Base-by-base conservation (phyloP, 2,888 invertebrate genomes). In the Anaspis maculata region DNA sequence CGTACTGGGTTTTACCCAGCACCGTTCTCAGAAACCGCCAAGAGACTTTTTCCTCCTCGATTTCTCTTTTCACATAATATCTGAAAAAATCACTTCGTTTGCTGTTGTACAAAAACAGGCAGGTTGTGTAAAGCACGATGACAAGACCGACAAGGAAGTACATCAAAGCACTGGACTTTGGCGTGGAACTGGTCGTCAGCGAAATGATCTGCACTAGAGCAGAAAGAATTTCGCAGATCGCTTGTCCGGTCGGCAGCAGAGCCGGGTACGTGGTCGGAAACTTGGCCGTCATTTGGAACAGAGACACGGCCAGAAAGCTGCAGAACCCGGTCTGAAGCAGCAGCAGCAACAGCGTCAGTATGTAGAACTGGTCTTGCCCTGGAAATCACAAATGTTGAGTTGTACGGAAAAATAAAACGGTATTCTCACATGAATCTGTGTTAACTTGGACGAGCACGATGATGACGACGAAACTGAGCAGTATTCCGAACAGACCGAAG, bases 61-160 rank as follows among this genome's bases (percentile, higher is more conserved):
- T 40, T 37, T 43, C 28, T 48, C 47, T 34, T 34, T 46, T 43
- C 4, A 41, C 13, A 31, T 48, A 30, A 25, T 51, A 51, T 24
- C 46, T 40, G 27, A 52, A 55, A 33, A 46, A 53, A 25, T 47
- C 45, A 2, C 52, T n/a, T n/a, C n/a, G n/a, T n/a, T n/a, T n/a
- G n/a, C n/a, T n/a, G n/a, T n/a, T n/a, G n/a, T n/a, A n/a, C n/a
- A n/a, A n/a, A n/a, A n/a, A n/a, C n/a, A n/a, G n/a, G n/a, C n/a
- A n/a, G n/a, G n/a, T n/a, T n/a, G n/a, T n/a, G n/a, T n/a, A n/a
- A n/a, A n/a, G n/a, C n/a, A 47, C 27, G 19, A 37, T 42, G 15
- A 34, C 14, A 16, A 35, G 29, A 12, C 43, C 45, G 9, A 42
- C 32, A 3, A 28, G 27, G 29, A 47, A 47, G 34, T 47, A 47